phyloP scores from a whole-genome alignment of 2,888 invertebrate species.

The Stenchaetothrips biformis region DNA sequence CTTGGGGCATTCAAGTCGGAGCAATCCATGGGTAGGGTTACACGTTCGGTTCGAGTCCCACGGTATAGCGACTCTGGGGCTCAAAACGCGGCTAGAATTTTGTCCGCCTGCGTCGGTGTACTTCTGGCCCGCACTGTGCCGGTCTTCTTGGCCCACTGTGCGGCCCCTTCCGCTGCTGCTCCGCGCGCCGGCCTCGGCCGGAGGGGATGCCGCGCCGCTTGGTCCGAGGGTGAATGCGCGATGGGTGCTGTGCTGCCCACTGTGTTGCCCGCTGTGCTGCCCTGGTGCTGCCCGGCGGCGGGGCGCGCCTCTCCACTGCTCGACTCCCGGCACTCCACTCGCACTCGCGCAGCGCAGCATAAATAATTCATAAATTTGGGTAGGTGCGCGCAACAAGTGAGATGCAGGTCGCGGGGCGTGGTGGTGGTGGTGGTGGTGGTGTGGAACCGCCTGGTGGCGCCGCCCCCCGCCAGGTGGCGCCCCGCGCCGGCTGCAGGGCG shows the following conservation, averaged over 20 bases:
- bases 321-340: neutral
- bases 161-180: neutral
- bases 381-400: constrained; percentile 24
- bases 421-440: no score
- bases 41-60: no score
- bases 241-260: neutral
- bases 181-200: neutral
- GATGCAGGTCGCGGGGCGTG: neutral
- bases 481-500: neutral
- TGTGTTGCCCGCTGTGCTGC: neutral
- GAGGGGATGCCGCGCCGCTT: neutral
- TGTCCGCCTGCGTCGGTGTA: no score
- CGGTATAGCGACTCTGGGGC: no score
- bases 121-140: no score
- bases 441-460: neutral
- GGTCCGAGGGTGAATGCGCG: neutral
- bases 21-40: no score
- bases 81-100: no score
- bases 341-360: constrained; percentile 8
- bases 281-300: neutral
- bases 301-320: neutral
- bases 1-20: no score
- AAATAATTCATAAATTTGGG: constrained; percentile 25
- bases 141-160: neutral
- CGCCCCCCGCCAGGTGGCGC: constrained; percentile 18